Conservation (phyloP, 1,140 invertebrate species). For the Ectropis grisescens region DNA sequence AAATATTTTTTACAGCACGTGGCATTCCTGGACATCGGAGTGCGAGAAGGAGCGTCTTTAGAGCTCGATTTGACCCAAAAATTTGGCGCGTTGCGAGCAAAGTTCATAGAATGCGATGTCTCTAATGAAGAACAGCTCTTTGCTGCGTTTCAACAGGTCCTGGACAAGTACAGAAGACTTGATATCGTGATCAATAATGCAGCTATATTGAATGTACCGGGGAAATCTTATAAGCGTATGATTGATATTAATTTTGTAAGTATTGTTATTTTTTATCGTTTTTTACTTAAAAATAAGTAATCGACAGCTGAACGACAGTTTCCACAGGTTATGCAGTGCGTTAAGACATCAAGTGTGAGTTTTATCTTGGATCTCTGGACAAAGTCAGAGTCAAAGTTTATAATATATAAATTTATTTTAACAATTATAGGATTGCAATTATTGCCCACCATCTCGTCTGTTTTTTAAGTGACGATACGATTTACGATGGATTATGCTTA, state of each 20-base stretch:
- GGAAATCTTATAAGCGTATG: slow-evolving; percentile 33
- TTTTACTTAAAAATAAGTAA: no score
- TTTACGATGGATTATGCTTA: no score
- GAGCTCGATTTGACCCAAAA: slow-evolving; percentile 40
- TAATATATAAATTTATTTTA: no score
- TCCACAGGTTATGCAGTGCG: no score
- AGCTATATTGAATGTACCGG: slow-evolving; percentile 49
- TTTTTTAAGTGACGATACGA: no score
- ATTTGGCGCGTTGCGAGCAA: slow-evolving; percentile 47
- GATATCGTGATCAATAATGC: slow-evolving; percentile 80
- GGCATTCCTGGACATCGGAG: slow-evolving; percentile 44
- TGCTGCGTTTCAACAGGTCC: slow-evolving; percentile 73
- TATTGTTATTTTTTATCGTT: slow-evolving; percentile 3
- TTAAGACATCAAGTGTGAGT: no score
- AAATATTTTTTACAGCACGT: slow-evolving; percentile 51
- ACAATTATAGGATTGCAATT: no score
- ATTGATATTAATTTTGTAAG: slow-evolving; percentile 62
- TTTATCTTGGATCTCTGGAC: no score
- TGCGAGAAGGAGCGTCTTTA: slow-evolving; percentile 34
- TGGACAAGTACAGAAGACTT: slow-evolving; percentile 71
- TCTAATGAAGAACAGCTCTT: slow-evolving; percentile 73
- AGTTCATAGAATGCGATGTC: slow-evolving; percentile 76
- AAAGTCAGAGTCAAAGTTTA: no score
- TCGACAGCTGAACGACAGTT: no score
- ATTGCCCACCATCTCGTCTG: no score